Conservation (phyloP, 2,888 invertebrate species). For the Noctua pronuba region DNA sequence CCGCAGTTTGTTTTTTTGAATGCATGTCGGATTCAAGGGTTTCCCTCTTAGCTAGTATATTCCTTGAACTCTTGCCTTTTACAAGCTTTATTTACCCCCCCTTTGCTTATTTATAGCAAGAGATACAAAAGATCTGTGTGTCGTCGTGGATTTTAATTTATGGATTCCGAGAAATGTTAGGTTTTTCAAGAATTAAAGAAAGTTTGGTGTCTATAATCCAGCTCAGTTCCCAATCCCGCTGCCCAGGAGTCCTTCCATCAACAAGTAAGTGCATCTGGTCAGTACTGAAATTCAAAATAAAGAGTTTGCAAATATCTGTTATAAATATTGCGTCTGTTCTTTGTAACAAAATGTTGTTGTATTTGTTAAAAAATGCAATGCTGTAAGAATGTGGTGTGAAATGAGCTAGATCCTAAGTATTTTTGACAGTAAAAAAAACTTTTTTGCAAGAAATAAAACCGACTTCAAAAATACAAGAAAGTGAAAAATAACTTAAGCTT, state of each 20-base stretch:
- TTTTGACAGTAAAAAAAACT: not conserved
- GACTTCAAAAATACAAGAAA: too few species aligned
- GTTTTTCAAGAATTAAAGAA: too few species aligned
- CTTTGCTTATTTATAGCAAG: not conserved
- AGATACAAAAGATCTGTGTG: too few species aligned
- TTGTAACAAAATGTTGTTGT: not conserved
- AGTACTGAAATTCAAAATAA: too few species aligned
- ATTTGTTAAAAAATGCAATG: not conserved
- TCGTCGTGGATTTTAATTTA: not conserved
- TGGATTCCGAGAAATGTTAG: not conserved
- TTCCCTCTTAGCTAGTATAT: not conserved
- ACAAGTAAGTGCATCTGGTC: too few species aligned
- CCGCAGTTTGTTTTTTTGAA: conserved; percentile 16
- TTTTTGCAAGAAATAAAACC: too few species aligned
- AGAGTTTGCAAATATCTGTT: not conserved
- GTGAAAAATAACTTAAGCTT: too few species aligned
- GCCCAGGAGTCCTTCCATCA: too few species aligned
- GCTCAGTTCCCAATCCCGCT: too few species aligned
- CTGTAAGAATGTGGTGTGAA: not conserved
- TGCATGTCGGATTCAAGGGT: not conserved
- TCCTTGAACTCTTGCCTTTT: not conserved
- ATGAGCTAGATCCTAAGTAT: not conserved
- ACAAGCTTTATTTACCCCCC: not conserved
- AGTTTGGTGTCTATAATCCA: too few species aligned
- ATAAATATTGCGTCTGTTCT: not conserved